A percentile compares a stretch with the other conserved stretches of the same genome.
These are phyloP conservation scores for Catamblyrhynchus diadema DNA, from an alignment of 2,797 vertebrate species.

Conservation along the genomic window DNA sequence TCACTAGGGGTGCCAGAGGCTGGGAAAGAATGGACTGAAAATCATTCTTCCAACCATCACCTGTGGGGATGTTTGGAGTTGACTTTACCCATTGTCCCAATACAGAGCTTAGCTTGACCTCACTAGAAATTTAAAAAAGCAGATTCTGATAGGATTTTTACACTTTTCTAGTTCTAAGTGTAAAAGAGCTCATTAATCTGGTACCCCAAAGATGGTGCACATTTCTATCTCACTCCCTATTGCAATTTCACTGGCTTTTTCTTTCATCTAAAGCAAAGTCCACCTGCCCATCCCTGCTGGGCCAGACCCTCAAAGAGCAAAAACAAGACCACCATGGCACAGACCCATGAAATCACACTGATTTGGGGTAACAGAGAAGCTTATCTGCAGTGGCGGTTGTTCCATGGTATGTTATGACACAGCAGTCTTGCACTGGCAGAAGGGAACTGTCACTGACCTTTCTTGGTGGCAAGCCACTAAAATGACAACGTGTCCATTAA, in stretches of 20 bases:
- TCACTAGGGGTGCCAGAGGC: neutral
- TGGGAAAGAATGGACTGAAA: neutral
- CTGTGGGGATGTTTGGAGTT: neutral
- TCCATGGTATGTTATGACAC: neutral
- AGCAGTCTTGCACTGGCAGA: neutral
- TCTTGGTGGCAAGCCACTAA: constrained; percentile 10
- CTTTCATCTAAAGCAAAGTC: neutral
- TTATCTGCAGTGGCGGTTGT: neutral
- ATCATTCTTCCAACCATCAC: neutral
- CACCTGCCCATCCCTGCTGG: neutral
- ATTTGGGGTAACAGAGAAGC: neutral
- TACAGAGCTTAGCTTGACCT: neutral
- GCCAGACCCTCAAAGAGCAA: neutral
- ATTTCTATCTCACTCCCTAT: neutral
- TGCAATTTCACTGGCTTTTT: neutral
- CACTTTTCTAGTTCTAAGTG: neutral
- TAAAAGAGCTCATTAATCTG: neutral
- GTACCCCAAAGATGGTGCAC: neutral
- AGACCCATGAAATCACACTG: accelerated
- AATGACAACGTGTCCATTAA: constrained; percentile 45
- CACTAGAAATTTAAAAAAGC: neutral
- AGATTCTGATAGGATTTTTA: neutral
- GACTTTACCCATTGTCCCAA: neutral
- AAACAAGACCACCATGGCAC: neutral
- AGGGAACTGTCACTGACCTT: neutral